Base-by-base conservation (phyloP, 2,113 vertebrate genomes). In the Quiscalus mexicanus region DNA sequence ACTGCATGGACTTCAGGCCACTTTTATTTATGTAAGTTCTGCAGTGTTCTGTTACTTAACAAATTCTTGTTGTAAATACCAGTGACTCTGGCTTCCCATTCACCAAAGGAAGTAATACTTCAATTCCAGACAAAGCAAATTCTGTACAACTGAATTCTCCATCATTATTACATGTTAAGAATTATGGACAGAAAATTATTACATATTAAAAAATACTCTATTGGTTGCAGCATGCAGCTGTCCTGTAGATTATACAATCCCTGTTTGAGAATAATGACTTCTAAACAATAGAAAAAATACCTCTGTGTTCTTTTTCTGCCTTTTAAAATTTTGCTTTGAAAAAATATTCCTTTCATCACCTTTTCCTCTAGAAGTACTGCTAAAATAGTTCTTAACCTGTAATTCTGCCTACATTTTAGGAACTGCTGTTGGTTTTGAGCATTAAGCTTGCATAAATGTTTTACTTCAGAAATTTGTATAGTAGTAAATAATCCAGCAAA, bases 61-160 rank as follows among this genome's bases (percentile, higher is more conserved):
- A 70, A 76, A 81, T 76, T 37, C 11, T 13, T 15, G 53, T 30
- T 80, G 68, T 56, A 62, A 67, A n/a, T 73, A 58, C 62, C 27
- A 62, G 12, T 33, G 45, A 33, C n/a, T 60, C n/a, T 52, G 28
- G 25, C 35, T 96, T 94, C 84, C 84, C 56, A 10, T 80, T 92
- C 73, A 79, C 45, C 67, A 45, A 85, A 90, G 94, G 47, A 94
- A 89, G 79, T 65, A 87, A 92, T 68, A 63, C 44, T 92, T 84
- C 39, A 89, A 69, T 70, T 81, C 11, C 30, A 84, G 55, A 22
- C 19, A 67, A 69, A 87, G 56, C 22, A 73, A 75, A 44, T 63
- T 65, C 42, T 70, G 37, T 41, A 16, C 45, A 62, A 47, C 31
- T 58, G 35, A 79, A 41, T 75, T 68, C 17, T 90, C 24, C 3